Evolutionary conservation across 35 echinoderm and acorn worm species (phyloP).

Genomic region (Lytechinus variegatus): DNA sequence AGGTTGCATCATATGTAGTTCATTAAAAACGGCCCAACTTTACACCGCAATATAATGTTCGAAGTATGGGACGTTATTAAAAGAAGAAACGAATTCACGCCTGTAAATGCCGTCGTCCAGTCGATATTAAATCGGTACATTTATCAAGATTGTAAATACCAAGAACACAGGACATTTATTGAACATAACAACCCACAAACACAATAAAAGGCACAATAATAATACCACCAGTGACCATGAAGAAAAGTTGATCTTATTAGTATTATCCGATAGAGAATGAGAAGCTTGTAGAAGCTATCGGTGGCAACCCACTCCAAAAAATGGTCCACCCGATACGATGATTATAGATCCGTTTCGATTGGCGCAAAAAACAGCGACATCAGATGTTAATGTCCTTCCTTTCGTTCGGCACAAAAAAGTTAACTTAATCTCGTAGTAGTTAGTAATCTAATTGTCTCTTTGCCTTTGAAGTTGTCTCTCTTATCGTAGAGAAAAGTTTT

Average conservation of each 20-base stretch:
- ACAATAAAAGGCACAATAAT: no score
- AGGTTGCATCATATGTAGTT: no score
- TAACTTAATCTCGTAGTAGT: background rate
- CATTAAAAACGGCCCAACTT: no score
- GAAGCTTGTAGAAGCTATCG: background rate
- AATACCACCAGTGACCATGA: background rate
- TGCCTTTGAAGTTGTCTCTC: background rate
- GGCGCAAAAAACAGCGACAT: background rate
- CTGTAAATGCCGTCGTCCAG: no score
- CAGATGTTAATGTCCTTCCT: background rate
- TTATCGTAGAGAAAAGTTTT: background rate
- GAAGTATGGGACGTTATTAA: no score
- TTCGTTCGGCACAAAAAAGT: background rate
- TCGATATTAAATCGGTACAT: no score
- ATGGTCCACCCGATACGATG: background rate
- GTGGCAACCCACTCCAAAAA: background rate
- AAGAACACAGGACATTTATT: no score
- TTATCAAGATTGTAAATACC: no score
- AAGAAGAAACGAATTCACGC: no score
- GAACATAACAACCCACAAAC: no score
- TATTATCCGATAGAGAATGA: background rate
- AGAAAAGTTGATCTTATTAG: background rate
- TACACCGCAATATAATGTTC: no score
- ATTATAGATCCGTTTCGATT: background rate
- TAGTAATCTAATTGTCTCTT: conserved; percentile 19